Evolutionary conservation across 2,888 invertebrate genomes (phyloP).

Genomic region (Melolontha melolontha): DNA sequence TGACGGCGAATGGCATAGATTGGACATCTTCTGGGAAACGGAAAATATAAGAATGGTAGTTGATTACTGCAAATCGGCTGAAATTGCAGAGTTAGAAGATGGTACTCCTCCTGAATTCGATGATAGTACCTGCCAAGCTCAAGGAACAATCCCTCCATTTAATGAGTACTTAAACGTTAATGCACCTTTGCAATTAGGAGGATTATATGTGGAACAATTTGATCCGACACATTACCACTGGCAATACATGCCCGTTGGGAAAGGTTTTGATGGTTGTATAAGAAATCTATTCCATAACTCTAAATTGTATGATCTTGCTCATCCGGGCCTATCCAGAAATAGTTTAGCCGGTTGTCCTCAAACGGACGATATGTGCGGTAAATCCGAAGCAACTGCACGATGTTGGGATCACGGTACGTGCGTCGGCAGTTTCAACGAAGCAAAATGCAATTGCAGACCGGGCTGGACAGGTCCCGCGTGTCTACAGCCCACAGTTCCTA

Average conservation of each 20-base stretch:
- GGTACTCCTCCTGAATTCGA: constrained; percentile 91
- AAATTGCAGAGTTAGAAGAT: constrained; percentile 90
- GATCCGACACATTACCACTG: constrained; percentile 90
- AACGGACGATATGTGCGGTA: constrained; percentile 91
- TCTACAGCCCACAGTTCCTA: constrained; percentile 86
- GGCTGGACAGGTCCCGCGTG: constrained; percentile 95
- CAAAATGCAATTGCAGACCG: constrained; percentile 93
- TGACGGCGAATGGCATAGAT: constrained; percentile 98
- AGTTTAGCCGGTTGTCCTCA: constrained; percentile 92
- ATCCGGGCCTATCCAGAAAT: constrained; percentile 88
- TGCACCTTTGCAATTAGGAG: constrained; percentile 95
- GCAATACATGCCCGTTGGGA: constrained; percentile 90
- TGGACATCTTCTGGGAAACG: constrained; percentile 96
- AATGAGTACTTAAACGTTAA: constrained; percentile 97
- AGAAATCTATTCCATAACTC: constrained; percentile 96
- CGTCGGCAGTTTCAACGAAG: constrained; percentile 89
- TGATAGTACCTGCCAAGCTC: constrained; percentile 89
- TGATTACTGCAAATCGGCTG: constrained; percentile 92
- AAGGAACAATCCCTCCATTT: constrained; percentile 91
- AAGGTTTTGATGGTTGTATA: constrained; percentile 96
- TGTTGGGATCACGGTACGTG: constrained; percentile 97
- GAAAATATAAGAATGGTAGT: constrained; percentile 94
- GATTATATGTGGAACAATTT: constrained; percentile 89
- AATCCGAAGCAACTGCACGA: constrained; percentile 85
- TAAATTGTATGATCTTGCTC: constrained; percentile 93